Percentiles rank a stretch among this genome's conserved stretches.
Evolutionary conservation across 2,797 vertebrate genomes (phyloP).

Genomic region (Peromyscus eremicus): DNA sequence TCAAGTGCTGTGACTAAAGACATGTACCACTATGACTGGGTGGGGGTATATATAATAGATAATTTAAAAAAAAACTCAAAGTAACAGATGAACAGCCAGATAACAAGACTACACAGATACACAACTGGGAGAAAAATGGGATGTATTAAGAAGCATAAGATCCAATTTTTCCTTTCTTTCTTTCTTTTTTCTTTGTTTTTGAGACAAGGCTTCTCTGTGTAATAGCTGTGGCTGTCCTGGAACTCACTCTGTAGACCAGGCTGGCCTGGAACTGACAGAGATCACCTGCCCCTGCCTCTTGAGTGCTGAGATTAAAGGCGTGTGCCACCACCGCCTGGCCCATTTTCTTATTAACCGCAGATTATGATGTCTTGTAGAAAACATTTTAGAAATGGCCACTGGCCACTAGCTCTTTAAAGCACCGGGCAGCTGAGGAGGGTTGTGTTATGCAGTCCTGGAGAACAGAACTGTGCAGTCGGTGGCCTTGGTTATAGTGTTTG

Average conservation of each 20-base stretch:
- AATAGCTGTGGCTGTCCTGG: too few species aligned
- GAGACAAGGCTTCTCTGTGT: too few species aligned
- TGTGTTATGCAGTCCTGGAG: background rate
- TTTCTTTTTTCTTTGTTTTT: too few species aligned
- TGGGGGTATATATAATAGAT: background rate
- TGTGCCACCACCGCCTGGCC: too few species aligned
- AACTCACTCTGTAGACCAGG: too few species aligned
- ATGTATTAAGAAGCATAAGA: background rate
- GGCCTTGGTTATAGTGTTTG: background rate
- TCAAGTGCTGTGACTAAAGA: background rate
- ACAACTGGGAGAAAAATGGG: background rate
- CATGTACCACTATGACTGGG: too few species aligned
- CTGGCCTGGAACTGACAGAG: too few species aligned
- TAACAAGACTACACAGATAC: background rate
- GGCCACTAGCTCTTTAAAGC: conserved; percentile 26
- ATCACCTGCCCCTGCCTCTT: too few species aligned
- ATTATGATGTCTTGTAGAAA: background rate
- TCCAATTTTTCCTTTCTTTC: background rate
- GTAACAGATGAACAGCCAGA: background rate
- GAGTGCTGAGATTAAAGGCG: too few species aligned
- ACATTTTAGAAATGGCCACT: background rate
- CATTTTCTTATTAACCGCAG: background rate
- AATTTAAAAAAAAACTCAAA: background rate
- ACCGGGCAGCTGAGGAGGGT: background rate
- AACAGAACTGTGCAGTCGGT: background rate